Evolutionary conservation across 2,797 vertebrate species (phyloP).

Genomic region (Gila robusta): DNA sequence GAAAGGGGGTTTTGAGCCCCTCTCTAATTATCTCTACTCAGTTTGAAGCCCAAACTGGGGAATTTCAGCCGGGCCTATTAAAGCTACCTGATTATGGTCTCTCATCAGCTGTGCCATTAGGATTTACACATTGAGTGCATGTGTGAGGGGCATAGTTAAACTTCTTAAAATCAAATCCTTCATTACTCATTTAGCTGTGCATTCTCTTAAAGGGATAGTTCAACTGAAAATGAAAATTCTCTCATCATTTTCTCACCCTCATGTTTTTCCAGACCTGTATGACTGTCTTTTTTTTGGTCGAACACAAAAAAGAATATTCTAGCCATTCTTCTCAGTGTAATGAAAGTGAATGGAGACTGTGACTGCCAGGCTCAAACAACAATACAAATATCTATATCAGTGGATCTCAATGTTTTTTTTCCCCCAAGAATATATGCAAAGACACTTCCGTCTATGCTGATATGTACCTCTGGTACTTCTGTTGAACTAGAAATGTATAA

Average conservation of each 20-base stretch:
- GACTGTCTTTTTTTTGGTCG: background rate
- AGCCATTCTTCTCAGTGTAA: background rate
- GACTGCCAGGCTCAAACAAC: background rate
- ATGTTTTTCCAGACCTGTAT: background rate
- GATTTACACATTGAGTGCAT: constrained; percentile 24
- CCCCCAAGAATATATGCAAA: background rate
- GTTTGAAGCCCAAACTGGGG: constrained; percentile 48
- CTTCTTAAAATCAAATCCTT: constrained; percentile 30
- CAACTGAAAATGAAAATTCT: background rate
- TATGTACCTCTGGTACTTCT: background rate
- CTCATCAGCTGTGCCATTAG: constrained; percentile 30
- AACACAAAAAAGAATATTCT: background rate
- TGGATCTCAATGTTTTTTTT: background rate
- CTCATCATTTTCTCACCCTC: background rate
- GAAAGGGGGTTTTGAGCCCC: constrained; percentile 35
- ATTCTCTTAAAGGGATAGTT: constrained; percentile 16
- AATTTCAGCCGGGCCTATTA: constrained; percentile 40
- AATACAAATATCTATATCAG: background rate
- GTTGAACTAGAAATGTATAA: background rate
- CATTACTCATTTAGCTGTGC: constrained; percentile 20
- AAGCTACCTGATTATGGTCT: constrained; percentile 45
- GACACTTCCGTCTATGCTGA: background rate
- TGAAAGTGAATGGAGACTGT: background rate
- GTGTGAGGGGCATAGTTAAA: constrained; percentile 27
- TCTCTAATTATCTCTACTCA: constrained; percentile 53